Conservation (phyloP, 1,140 invertebrate species). For the Metopolophium dirhodum region DNA sequence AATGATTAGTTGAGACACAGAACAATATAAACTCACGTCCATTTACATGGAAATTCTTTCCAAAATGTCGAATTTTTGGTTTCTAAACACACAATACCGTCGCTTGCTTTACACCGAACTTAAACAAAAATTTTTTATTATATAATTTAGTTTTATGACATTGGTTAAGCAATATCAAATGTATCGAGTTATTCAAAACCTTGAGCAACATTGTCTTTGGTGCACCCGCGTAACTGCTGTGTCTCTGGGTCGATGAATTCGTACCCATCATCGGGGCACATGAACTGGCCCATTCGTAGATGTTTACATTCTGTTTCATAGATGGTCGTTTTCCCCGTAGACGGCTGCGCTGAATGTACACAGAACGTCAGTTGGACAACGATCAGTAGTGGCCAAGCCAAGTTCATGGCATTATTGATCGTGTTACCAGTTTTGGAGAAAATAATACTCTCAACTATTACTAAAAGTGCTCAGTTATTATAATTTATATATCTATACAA, state of each 20-base stretch:
- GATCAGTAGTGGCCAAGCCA: not conserved
- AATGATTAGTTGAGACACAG: not conserved
- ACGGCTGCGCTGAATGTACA: not conserved
- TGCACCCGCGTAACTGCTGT: constrained; percentile 85
- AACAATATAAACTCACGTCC: constrained; percentile 77
- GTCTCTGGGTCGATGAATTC: constrained; percentile 85
- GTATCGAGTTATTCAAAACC: constrained; percentile 65
- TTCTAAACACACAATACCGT: constrained; percentile 82
- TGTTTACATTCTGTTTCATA: constrained; percentile 70
- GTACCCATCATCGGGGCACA: constrained; percentile 81
- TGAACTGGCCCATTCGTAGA: constrained; percentile 81
- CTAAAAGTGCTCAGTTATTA: not conserved
- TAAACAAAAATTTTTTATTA: constrained; percentile 61
- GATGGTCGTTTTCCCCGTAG: not conserved
- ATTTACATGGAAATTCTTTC: constrained; percentile 85
- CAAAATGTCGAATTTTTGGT: constrained; percentile 81
- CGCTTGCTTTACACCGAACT: constrained; percentile 83
- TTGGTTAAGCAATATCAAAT: not conserved
- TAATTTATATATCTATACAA: not conserved
- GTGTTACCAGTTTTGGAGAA: not conserved
- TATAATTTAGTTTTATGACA: not conserved
- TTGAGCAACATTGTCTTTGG: constrained; percentile 78
- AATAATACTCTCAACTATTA: not conserved
- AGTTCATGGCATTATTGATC: constrained; percentile 30
- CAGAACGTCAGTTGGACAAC: not conserved